Conservation (phyloP, 1,140 invertebrate species). For the Melitaea cinxia region DNA sequence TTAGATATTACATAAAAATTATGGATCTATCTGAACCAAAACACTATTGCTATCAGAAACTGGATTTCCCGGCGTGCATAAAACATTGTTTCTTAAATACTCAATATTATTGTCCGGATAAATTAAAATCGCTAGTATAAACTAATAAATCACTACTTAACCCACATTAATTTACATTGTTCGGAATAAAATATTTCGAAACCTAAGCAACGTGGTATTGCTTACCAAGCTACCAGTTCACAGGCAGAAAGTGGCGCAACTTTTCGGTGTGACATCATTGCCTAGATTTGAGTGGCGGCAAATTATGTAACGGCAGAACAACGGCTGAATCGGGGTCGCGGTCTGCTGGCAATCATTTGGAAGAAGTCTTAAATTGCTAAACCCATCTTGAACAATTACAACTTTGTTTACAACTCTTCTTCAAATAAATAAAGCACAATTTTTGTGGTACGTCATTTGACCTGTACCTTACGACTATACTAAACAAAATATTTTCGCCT, state of each 20-base stretch:
- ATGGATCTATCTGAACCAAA: no score
- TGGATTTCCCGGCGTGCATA: no score
- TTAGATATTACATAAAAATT: no score
- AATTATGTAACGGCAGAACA: conserved; percentile 77
- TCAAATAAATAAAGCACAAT: neutral
- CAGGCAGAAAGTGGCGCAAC: conserved; percentile 73
- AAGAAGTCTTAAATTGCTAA: conserved; percentile 39
- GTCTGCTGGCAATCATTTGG: conserved; percentile 63
- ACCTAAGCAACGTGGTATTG: conserved; percentile 41
- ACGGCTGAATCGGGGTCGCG: conserved; percentile 73
- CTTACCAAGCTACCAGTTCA: conserved; percentile 47
- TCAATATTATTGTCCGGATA: neutral
- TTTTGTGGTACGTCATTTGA: neutral
- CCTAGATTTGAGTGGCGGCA: conserved; percentile 74
- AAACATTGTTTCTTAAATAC: neutral
- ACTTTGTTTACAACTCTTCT: neutral
- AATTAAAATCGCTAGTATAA: neutral
- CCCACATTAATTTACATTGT: conserved; percentile 1
- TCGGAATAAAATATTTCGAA: conserved; percentile 41
- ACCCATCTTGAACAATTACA: neutral
- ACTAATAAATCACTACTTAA: conserved; percentile 8
- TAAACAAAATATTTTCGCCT: no score
- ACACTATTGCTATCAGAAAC: no score
- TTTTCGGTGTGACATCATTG: conserved; percentile 79
- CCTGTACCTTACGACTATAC: no score